Percentiles rank a stretch among this genome's conserved stretches.
phyloP scores from a whole-genome alignment of 1,140 invertebrate genomes.

The Drosophila nasuta region DNA sequence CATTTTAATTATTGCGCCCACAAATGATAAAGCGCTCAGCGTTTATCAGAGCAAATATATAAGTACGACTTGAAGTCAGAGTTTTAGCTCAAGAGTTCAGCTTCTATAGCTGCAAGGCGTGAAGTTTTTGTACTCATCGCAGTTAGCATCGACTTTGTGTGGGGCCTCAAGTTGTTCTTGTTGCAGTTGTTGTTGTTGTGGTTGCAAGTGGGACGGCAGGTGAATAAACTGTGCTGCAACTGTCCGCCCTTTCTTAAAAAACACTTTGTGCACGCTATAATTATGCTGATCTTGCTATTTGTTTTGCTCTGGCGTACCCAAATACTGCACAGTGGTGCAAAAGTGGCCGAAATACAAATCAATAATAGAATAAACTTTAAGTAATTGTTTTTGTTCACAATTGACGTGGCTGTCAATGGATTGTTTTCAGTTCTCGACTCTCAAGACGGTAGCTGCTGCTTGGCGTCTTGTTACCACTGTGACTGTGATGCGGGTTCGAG shows the following conservation, averaged over 20 bases:
- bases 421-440: background rate
- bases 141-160: constrained; percentile 34
- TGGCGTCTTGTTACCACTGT: constrained; percentile 42
- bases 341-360: background rate
- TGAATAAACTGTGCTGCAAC: constrained; percentile 75
- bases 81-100: constrained; percentile 36
- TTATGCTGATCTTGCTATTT: constrained; percentile 70
- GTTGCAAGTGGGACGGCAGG: constrained; percentile 52
- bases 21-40: constrained; percentile 26
- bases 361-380: background rate
- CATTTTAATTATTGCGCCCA: constrained; percentile 70
- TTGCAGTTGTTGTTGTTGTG: background rate
- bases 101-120: constrained; percentile 71
- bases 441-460: background rate
- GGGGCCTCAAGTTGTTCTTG: background rate
- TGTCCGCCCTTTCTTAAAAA: constrained; percentile 75
- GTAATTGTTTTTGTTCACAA: too few species aligned
- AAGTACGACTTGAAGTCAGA: background rate
- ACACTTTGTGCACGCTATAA: constrained; percentile 73
- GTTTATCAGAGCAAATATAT: constrained; percentile 57
- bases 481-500: constrained; percentile 24
- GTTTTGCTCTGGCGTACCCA: constrained; percentile 46
- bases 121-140: constrained; percentile 55
- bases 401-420: too few species aligned
- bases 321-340: constrained; percentile 17